Percentiles rank a stretch among this genome's conserved stretches.
These are phyloP conservation scores for Alethe diademata DNA, from an alignment of 2,113 vertebrate genomes.

Conservation along the genomic window DNA sequence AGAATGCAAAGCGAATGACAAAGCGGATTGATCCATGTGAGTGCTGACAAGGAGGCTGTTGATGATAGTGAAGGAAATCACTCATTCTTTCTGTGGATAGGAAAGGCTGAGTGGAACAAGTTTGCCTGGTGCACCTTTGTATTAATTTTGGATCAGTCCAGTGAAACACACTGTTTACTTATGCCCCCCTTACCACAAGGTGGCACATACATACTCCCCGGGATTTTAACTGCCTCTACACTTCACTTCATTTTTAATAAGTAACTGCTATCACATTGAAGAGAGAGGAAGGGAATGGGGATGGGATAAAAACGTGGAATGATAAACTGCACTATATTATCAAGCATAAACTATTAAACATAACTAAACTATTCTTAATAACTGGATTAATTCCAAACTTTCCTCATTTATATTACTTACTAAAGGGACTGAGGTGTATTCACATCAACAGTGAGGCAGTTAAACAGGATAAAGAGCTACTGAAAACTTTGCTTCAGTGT, in stretches of 20 bases:
- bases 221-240: background rate
- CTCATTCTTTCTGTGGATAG: background rate
- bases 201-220: background rate
- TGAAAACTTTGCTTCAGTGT: background rate
- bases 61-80: background rate
- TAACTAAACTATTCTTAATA: background rate
- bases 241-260: background rate
- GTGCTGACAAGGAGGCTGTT: background rate
- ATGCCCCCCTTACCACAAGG: slow-evolving; percentile 11
- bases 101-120: background rate
- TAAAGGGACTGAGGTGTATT: background rate
- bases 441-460: background rate
- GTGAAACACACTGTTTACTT: background rate
- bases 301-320: background rate
- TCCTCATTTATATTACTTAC: background rate
- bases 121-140: background rate
- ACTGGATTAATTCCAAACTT: background rate
- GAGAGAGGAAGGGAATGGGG: background rate
- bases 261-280: background rate
- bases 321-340: background rate
- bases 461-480: background rate
- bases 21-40: background rate
- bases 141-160: background rate
- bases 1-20: background rate
- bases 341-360: background rate